phyloP scores from a whole-genome alignment of 2,797 vertebrate species.

The Podarcis lilfordi region DNA sequence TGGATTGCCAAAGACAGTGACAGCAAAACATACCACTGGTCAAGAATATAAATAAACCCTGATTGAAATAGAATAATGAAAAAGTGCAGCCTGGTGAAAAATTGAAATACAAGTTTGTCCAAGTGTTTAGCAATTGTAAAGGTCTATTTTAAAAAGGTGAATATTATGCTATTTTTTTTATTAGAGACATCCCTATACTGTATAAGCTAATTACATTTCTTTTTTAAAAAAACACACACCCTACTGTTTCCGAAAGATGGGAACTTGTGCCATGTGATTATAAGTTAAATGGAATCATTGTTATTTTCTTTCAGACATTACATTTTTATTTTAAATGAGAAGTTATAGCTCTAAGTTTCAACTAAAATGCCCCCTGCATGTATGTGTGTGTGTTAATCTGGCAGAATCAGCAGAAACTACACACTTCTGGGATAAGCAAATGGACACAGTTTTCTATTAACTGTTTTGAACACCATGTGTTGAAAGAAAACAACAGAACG shows the following conservation, averaged over 20 bases:
- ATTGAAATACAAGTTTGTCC: conserved; percentile 11
- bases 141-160: conserved; percentile 57
- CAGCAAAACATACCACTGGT: conserved; percentile 17
- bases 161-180: conserved; percentile 62
- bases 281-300: conserved; percentile 61
- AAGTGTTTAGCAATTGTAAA: conserved; percentile 49
- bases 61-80: conserved; percentile 16
- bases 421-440: conserved; percentile 83
- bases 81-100: conserved; percentile 45
- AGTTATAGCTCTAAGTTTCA: conserved; percentile 60
- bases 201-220: conserved; percentile 47
- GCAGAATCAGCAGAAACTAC: conserved; percentile 74
- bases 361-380: conserved; percentile 67
- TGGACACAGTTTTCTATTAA: conserved; percentile 82
- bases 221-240: conserved; percentile 57
- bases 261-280: conserved; percentile 61
- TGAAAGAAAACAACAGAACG: conserved; percentile 86
- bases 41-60: conserved; percentile 54
- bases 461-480: conserved; percentile 86
- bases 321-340: conserved; percentile 66
- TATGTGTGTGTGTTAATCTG: conserved; percentile 65
- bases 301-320: conserved; percentile 67
- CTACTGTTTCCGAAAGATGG: conserved; percentile 33
- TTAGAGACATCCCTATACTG: conserved; percentile 69
- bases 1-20: not conserved